These are phyloP conservation scores for Cephus spinipes DNA, from an alignment of 2,888 invertebrate species.

Conservation along the genomic window DNA sequence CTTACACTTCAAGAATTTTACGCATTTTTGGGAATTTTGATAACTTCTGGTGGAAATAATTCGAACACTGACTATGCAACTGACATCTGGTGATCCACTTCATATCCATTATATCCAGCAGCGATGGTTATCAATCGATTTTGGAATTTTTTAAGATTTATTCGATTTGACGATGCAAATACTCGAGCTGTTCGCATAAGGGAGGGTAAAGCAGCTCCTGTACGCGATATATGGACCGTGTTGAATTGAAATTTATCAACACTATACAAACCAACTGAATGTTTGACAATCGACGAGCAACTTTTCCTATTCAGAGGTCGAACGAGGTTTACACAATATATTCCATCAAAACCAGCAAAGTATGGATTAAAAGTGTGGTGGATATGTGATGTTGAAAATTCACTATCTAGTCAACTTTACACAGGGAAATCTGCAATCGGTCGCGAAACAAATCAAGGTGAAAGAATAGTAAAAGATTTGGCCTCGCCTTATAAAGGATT, in stretches of 20 bases:
- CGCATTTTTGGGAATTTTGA: conserved; percentile 16
- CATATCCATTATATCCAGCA: conserved; percentile 11
- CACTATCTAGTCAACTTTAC: no score
- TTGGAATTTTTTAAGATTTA: conserved; percentile 37
- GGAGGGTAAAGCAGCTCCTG: conserved; percentile 43
- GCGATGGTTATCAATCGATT: conserved; percentile 24
- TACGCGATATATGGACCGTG: conserved; percentile 45
- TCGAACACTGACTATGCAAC: conserved; percentile 22
- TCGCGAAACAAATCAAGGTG: no score
- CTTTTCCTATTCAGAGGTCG: conserved; percentile 24
- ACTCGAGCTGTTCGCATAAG: conserved; percentile 36
- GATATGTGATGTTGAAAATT: conserved; percentile 40
- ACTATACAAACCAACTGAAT: conserved; percentile 38
- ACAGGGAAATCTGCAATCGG: no score
- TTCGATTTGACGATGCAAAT: conserved; percentile 45
- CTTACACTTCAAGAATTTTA: no score
- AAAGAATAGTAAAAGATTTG: conserved; percentile 43
- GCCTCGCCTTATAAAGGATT: conserved; percentile 34
- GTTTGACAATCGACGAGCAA: conserved; percentile 47
- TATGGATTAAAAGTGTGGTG: conserved; percentile 45
- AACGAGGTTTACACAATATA: no score
- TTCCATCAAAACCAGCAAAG: no score
- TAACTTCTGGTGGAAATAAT: conserved; percentile 30
- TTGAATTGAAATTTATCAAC: conserved; percentile 41
- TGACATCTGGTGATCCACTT: conserved; percentile 19